Base-by-base conservation (phyloP, 2,797 vertebrate genomes). In the Sebastes steindachneri region DNA sequence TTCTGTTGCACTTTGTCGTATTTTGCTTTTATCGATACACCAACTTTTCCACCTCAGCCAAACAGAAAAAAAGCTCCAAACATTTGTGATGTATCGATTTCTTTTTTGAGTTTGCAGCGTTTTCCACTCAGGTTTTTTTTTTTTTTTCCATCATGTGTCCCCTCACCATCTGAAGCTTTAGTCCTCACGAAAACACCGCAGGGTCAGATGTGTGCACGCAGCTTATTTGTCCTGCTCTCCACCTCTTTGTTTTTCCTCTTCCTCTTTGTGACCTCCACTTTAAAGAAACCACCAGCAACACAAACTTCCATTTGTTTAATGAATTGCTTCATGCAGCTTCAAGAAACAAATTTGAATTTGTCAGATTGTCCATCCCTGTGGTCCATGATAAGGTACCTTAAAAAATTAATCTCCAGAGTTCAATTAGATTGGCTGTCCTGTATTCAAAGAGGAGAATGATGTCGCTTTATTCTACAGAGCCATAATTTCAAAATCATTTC, bases 171-270 rank as follows among this genome's bases (percentile, higher is more conserved):
- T 62, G n/a, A 53, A 63, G 9, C 26, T 62, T 33, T 4, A 6
- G 8, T 10, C 35, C 9, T 68, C 55, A 3, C 26, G 19, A 9
- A n/a, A 35, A 25, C 37, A 4, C 25, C 1, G 33, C 60, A 26
- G 35, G 64, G 55, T 51, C 57, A 29, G 7, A 19, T 37, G 21
- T 62, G 37, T 53, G 55, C n/a, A 14, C 23, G 7, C 15, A 12
- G 35, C 6, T 35, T 80, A 31, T 86, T 89, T 86, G 78, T 71
- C 15, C 58, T 73, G 68, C 75, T 65, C 60, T 55, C 33, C 62
- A 5, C 9, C 4, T 86, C 68, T 82, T 70, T 67, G 19, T 72
- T 76, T 74, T 55, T 65, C 80, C 25, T 83, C 75, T 55, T n/a
- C n/a, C 63, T 2, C 10, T 31, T 1, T 9, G 58, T 74, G 76